A percentile compares a stretch with the other conserved stretches of the same genome.
These are phyloP conservation scores for Antigone vipio DNA, from an alignment of 2,113 vertebrate genomes.

Conservation along the genomic window DNA sequence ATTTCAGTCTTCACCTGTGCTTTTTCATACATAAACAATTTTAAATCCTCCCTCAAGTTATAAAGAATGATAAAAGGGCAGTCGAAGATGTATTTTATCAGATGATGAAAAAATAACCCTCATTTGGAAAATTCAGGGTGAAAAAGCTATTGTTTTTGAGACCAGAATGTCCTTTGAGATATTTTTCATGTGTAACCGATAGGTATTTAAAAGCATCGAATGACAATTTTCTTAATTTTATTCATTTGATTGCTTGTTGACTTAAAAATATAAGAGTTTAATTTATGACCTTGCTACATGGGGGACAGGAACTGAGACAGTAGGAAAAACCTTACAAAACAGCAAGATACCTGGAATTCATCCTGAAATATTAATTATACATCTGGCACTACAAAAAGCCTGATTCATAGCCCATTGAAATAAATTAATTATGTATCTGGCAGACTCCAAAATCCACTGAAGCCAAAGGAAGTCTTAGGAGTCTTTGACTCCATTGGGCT, in stretches of 20 bases:
- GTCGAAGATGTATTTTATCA: not conserved
- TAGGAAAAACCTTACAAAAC: constrained; percentile 35
- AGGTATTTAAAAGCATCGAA: not conserved
- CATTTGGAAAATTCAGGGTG: not conserved
- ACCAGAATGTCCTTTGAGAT: not conserved
- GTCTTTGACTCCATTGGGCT: constrained; percentile 22
- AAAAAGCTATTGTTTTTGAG: not conserved
- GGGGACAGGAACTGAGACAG: constrained; percentile 5
- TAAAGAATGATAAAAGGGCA: not conserved
- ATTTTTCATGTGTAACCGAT: not conserved
- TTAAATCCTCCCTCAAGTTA: not conserved
- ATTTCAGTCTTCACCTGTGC: not conserved
- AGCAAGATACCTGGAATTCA: constrained; percentile 60
- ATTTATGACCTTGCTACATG: constrained; percentile 17
- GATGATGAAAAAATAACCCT: not conserved
- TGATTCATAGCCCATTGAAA: constrained; percentile 55
- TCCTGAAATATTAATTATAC: constrained; percentile 67
- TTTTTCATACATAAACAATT: not conserved
- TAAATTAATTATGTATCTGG: constrained; percentile 67
- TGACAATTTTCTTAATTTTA: not conserved
- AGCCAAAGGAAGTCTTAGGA: constrained; percentile 45
- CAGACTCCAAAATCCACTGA: constrained; percentile 38
- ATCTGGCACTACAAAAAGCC: constrained; percentile 59
- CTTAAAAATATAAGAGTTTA: not conserved
- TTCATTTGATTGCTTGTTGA: not conserved